Conservation (phyloP, 2,113 vertebrate species). For the Periophthalmus modestus region DNA sequence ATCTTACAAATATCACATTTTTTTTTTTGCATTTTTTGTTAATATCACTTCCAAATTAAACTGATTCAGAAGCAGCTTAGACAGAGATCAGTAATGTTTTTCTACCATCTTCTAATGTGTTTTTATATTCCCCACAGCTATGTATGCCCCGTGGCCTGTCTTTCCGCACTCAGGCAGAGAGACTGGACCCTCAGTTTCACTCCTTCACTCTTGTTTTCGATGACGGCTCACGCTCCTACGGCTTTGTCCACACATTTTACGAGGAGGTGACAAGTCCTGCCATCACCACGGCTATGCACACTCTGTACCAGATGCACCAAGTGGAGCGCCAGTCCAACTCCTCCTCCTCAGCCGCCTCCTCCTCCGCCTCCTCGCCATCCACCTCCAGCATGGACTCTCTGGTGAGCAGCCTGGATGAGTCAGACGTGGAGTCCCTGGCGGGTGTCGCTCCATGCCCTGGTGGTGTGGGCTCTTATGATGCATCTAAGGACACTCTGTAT, state of each 20-base stretch:
- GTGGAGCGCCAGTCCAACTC: conserved; percentile 83
- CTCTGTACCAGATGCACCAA: conserved; percentile 94
- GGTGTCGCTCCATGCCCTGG: conserved; percentile 73
- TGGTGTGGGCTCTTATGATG: conserved; percentile 84
- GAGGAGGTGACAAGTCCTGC: conserved; percentile 93
- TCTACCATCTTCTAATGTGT: no score
- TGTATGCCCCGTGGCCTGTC: conserved; percentile 97
- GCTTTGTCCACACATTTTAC: conserved; percentile 94
- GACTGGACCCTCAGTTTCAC: conserved; percentile 87
- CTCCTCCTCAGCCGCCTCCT: conserved; percentile 54
- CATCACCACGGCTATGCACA: conserved; percentile 95
- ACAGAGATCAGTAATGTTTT: no score
- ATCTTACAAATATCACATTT: not conserved
- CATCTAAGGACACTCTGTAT: conserved; percentile 89
- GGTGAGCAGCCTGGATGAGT: conserved; percentile 88
- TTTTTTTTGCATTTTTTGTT: no score
- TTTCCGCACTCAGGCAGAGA: conserved; percentile 89
- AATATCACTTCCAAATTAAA: no score
- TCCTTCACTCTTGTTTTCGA: conserved; percentile 90
- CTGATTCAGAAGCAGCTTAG: no score
- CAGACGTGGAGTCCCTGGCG: conserved; percentile 78
- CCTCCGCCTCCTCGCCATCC: conserved; percentile 85
- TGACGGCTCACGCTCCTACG: conserved; percentile 90
- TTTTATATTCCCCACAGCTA: conserved; percentile 74
- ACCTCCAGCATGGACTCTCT: conserved; percentile 96